Percentiles rank a stretch among this genome's conserved stretches.
These are phyloP conservation scores for Chironomus tentans DNA, from an alignment of 2,888 invertebrate species.

Conservation along the genomic window DNA sequence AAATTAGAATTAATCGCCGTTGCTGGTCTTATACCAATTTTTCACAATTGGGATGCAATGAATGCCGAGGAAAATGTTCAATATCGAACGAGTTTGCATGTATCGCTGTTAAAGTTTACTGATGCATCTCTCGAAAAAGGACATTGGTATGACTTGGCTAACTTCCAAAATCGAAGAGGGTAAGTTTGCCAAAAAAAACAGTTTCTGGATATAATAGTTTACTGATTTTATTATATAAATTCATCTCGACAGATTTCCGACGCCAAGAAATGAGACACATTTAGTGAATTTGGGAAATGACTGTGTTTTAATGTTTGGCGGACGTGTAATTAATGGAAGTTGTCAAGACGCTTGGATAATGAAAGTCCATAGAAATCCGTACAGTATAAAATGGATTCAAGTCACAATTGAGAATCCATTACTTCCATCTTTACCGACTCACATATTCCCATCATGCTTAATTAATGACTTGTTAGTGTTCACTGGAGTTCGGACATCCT, in stretches of 20 bases:
- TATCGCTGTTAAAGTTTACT: slow-evolving; percentile 8
- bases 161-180: not conserved
- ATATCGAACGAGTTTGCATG: not conserved
- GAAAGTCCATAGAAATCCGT: slow-evolving; percentile 5
- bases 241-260: not conserved
- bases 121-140: not conserved
- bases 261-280: slow-evolving; percentile 11
- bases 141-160: slow-evolving; percentile 10
- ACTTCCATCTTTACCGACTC: not conserved
- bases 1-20: not conserved
- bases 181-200: too few species aligned
- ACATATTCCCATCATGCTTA: slow-evolving; percentile 9
- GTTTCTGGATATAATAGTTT: not conserved
- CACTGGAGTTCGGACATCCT: slow-evolving; percentile 5
- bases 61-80: slow-evolving; percentile 7
- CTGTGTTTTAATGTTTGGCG: not conserved
- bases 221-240: too few species aligned
- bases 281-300: slow-evolving; percentile 1
- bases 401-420: slow-evolving; percentile 3
- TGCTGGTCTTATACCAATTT: slow-evolving; percentile 1
- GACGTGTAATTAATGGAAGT: not conserved
- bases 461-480: slow-evolving; percentile 1
- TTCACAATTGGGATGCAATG: not conserved
- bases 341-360: slow-evolving; percentile 12
- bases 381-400: not conserved